phyloP scores from a whole-genome alignment of 2,113 vertebrate species.

The Odocoileus virginianus region DNA sequence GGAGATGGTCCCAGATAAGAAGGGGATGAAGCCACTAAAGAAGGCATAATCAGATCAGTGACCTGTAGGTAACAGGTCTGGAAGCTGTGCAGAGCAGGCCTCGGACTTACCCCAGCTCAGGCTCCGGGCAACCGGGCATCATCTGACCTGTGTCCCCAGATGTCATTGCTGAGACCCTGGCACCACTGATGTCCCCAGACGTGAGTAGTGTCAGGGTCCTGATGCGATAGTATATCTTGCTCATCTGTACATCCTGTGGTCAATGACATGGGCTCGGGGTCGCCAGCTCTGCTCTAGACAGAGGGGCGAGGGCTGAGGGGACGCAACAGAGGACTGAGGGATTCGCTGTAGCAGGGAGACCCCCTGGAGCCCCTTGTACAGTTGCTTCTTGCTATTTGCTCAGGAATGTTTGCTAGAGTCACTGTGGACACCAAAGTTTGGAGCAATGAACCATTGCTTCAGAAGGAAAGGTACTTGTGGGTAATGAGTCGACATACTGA shows the following conservation, averaged over 20 bases:
- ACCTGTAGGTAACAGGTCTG: neutral
- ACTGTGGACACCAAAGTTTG: neutral
- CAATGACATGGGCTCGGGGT: neutral
- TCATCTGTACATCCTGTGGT: neutral
- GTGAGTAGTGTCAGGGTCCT: neutral
- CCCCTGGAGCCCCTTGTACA: neutral
- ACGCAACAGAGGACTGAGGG: accelerated
- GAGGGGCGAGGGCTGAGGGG: accelerated
- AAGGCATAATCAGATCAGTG: neutral
- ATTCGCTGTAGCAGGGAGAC: accelerated
- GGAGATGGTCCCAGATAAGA: neutral
- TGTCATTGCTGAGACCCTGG: neutral
- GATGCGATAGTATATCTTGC: neutral
- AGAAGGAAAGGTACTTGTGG: neutral
- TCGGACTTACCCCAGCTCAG: neutral
- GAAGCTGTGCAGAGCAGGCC: neutral
- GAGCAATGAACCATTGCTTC: neutral
- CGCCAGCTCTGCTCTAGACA: accelerated
- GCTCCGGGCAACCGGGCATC: neutral
- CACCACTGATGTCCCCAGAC: neutral
- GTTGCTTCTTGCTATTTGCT: neutral
- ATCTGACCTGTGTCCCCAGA: neutral
- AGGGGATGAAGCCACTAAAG: neutral
- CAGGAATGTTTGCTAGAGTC: neutral
- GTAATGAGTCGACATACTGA: neutral